phyloP scores from a whole-genome alignment of 1,140 invertebrate species.

The Teleogryllus occipitalis region DNA sequence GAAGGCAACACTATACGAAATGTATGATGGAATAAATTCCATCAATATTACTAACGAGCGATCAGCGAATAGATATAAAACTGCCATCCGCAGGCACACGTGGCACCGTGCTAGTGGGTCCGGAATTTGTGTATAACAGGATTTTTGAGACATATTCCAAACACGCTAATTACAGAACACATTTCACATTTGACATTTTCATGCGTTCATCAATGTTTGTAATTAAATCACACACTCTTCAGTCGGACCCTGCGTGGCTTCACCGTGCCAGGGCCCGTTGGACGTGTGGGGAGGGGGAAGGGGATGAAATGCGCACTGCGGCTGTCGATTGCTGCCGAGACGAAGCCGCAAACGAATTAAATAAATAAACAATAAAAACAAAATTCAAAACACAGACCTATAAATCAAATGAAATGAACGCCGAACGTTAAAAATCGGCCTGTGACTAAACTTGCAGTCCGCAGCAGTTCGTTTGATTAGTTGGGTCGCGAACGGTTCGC shows the following conservation, averaged over 20 bases:
- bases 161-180: background rate
- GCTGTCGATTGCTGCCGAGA: background rate
- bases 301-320: background rate
- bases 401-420: slow-evolving; percentile 1
- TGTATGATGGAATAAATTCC: too few species aligned
- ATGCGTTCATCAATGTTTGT: background rate
- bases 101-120: too few species aligned
- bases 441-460: background rate
- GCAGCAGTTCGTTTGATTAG: background rate
- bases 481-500: too few species aligned
- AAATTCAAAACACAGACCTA: background rate
- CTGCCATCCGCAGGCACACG: too few species aligned
- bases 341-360: background rate
- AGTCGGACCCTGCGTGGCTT: background rate
- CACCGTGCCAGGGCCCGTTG: background rate
- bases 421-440: background rate
- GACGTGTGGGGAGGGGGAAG: background rate
- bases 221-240: slow-evolving; percentile 1
- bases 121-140: too few species aligned
- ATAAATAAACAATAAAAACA: slow-evolving; percentile 2
- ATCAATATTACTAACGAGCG: too few species aligned
- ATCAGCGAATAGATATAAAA: too few species aligned
- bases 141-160: too few species aligned
- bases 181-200: background rate
- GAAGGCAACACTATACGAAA: too few species aligned